Percentiles rank a stretch among this genome's conserved stretches.
These are phyloP conservation scores for Boulengeromyrus knoepffleri DNA, from an alignment of 2,113 vertebrate species.

Conservation along the genomic window DNA sequence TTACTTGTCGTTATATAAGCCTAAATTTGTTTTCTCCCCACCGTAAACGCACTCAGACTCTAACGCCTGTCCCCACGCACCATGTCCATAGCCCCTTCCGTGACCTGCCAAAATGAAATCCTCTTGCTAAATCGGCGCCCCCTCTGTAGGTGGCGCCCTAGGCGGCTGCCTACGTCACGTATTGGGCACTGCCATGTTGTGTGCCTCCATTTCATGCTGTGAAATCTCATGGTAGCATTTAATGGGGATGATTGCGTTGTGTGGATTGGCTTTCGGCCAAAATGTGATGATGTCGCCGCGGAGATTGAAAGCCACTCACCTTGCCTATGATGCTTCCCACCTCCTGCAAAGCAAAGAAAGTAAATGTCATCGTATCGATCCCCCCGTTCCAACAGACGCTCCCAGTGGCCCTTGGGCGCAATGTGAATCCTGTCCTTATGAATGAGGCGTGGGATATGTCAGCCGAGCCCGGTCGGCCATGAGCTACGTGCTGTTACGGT, in stretches of 20 bases:
- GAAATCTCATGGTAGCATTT: background rate
- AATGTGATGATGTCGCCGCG: background rate
- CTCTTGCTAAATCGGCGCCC: background rate
- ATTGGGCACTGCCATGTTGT: background rate
- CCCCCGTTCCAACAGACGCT: background rate
- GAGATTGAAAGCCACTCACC: constrained; percentile 46
- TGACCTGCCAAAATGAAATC: background rate
- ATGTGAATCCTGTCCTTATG: background rate
- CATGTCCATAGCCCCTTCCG: background rate
- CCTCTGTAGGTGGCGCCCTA: background rate
- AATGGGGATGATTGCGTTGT: background rate
- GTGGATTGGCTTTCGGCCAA: background rate
- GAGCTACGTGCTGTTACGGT: background rate
- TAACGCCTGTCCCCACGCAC: background rate
- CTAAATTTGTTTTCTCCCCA: background rate
- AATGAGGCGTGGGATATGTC: background rate
- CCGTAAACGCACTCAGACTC: background rate
- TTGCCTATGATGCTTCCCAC: constrained; percentile 68
- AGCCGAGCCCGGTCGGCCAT: background rate
- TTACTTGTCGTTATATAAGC: background rate
- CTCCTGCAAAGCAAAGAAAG: constrained; percentile 51
- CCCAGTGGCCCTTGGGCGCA: constrained; percentile 12
- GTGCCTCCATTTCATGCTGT: background rate
- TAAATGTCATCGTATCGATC: constrained; percentile 31
- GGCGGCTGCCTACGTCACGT: background rate